Evolutionary conservation across 2,797 vertebrate species (phyloP).

Genomic region (Anolis apletophallus): DNA sequence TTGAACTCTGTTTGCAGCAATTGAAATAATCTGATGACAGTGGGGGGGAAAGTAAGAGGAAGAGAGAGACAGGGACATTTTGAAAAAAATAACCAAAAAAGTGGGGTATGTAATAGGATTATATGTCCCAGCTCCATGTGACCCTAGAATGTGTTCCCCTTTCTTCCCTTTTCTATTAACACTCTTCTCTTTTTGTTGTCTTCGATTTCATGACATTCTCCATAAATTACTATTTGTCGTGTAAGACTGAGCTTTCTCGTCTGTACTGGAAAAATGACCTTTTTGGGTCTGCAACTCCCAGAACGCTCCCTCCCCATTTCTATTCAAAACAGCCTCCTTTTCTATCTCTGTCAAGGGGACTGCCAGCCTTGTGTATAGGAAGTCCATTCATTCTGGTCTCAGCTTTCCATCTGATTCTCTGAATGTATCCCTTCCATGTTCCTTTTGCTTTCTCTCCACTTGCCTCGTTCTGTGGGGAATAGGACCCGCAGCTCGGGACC

Average conservation of each 20-base stretch:
- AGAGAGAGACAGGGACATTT: too few relatives aligned
- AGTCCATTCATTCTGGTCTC: neutral
- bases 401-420: neutral
- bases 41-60: too few relatives aligned
- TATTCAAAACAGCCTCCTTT: too few relatives aligned
- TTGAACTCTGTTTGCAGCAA: too few relatives aligned
- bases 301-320: too few relatives aligned
- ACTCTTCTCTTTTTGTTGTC: too few relatives aligned
- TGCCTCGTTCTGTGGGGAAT: neutral
- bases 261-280: neutral
- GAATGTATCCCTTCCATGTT: neutral
- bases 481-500: neutral
- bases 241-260: neutral
- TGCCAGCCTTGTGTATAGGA: neutral
- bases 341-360: neutral
- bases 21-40: too few relatives aligned
- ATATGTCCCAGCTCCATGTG: neutral
- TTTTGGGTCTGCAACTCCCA: too few relatives aligned
- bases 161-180: neutral
- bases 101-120: too few relatives aligned
- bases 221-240: neutral
- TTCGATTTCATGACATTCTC: neutral
- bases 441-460: neutral
- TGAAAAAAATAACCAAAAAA: too few relatives aligned
- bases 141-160: neutral